A percentile compares a stretch with the other conserved stretches of the same genome.
Evolutionary conservation across 2,888 invertebrate species (phyloP).

Genomic region (Aphidoletes aphidimyza): DNA sequence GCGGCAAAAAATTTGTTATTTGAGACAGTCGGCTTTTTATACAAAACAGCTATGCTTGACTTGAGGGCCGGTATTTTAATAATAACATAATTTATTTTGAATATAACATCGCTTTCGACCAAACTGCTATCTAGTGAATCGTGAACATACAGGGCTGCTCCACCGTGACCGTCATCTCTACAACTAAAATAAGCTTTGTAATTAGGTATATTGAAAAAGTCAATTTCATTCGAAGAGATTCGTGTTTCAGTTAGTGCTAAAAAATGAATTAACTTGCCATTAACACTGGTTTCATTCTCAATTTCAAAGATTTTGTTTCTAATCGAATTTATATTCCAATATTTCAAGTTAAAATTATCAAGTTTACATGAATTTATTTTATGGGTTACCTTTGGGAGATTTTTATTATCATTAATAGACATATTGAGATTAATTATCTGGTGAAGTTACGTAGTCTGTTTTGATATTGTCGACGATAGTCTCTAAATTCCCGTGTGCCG

Average conservation of each 20-base stretch:
- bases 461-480: no score
- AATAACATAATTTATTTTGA: neutral
- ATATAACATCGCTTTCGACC: neutral
- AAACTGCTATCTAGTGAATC: neutral
- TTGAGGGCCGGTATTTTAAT: neutral
- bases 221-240: neutral
- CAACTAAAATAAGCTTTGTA: neutral
- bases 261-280: no score
- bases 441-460: no score
- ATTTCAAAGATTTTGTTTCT: no score
- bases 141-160: neutral
- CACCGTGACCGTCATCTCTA: neutral
- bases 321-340: neutral
- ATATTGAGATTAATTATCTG: no score
- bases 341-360: neutral
- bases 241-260: neutral
- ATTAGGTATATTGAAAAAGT: neutral
- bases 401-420: no score
- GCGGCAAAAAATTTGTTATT: neutral
- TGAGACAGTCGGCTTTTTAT: neutral
- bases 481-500: no score
- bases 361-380: neutral
- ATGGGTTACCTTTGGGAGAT: no score
- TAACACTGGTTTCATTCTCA: no score
- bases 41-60: neutral